Percentiles rank a stretch among this genome's conserved stretches.
Conservation (phyloP, 2,888 invertebrate species). For the Drosophila picticornis region DNA sequence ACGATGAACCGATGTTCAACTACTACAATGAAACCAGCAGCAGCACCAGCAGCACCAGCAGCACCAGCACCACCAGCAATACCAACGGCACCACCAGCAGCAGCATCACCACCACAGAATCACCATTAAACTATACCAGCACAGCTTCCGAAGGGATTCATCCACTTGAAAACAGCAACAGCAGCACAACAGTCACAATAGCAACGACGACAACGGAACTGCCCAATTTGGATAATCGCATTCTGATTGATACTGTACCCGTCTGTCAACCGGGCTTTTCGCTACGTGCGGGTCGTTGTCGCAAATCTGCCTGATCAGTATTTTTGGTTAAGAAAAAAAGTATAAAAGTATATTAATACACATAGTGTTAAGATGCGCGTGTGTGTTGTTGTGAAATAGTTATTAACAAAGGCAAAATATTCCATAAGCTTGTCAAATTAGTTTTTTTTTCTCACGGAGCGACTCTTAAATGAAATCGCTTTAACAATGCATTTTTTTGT, state of each 20-base stretch:
- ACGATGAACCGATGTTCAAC: neutral
- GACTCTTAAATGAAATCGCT: neutral
- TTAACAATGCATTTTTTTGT: neutral
- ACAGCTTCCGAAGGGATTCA: neutral
- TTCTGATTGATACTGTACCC: conserved; percentile 53
- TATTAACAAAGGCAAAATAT: neutral
- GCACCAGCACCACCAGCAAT: neutral
- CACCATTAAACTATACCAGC: neutral
- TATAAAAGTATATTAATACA: neutral
- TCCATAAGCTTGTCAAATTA: neutral
- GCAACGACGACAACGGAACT: conserved; percentile 15
- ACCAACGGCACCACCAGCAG: neutral
- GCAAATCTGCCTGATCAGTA: conserved; percentile 47
- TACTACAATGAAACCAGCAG: neutral
- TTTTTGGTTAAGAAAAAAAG: neutral
- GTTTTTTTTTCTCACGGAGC: neutral
- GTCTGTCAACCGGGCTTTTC: conserved; percentile 51
- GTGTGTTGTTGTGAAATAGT: neutral
- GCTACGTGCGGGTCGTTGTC: conserved; percentile 64
- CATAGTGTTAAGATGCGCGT: neutral
- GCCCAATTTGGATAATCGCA: conserved; percentile 58
- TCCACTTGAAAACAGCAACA: neutral
- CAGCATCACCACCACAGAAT: neutral
- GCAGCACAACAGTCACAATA: too few species aligned
- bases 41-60: neutral